Conservation (phyloP, 2,113 vertebrate genomes). For the Lamprologus speciosus region DNA sequence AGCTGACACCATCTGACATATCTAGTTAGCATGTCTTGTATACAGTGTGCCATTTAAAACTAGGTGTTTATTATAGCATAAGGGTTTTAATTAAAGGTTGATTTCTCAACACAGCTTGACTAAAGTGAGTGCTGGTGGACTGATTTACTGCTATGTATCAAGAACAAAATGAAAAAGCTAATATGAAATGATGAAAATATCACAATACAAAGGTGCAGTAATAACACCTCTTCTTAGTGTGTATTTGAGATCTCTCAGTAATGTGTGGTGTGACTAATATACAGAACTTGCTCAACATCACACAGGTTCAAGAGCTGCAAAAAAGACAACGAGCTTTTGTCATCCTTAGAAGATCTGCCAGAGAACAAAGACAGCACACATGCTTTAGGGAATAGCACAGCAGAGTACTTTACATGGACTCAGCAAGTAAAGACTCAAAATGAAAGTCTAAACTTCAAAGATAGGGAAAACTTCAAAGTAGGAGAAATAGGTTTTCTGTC, state of each 20-base stretch:
- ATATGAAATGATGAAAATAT: background rate
- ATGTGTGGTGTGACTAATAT: background rate
- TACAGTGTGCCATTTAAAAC: background rate
- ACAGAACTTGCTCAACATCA: background rate
- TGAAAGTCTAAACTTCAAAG: conserved; percentile 10
- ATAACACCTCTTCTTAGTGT: background rate
- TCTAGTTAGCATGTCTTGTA: background rate
- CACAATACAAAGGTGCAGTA: background rate
- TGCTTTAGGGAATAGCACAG: background rate
- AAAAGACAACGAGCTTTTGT: background rate
- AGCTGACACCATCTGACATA: background rate
- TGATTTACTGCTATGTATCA: background rate
- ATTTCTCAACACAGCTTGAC: background rate
- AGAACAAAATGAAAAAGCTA: background rate
- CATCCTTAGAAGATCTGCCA: background rate
- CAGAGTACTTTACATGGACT: background rate
- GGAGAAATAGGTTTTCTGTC: background rate
- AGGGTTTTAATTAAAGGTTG: background rate
- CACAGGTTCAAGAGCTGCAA: background rate
- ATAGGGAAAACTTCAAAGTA: background rate
- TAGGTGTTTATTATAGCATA: background rate
- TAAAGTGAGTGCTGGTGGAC: background rate
- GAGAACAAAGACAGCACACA: background rate
- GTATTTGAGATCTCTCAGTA: background rate
- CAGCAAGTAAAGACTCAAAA: background rate